phyloP scores from a whole-genome alignment of 2,797 vertebrate species.

The Rachycentron canadum region DNA sequence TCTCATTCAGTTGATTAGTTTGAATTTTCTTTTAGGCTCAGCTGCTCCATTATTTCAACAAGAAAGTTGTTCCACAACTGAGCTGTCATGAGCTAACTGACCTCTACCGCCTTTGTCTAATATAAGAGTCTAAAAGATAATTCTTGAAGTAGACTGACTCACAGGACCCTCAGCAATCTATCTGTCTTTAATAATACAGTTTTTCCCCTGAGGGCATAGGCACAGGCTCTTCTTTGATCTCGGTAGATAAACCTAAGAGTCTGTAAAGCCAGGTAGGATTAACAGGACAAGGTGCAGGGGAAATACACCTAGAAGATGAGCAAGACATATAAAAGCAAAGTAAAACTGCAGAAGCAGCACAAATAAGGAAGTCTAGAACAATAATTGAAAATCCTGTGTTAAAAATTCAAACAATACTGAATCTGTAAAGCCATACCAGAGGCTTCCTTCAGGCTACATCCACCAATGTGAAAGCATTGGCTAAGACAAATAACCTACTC shows the following conservation, averaged over 20 bases:
- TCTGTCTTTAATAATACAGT: constrained; percentile 58
- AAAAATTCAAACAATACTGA: constrained; percentile 25
- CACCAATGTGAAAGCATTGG: background rate
- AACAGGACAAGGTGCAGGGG: constrained; percentile 22
- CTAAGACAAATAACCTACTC: constrained; percentile 3
- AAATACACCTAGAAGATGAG: constrained; percentile 14
- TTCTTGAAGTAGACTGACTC: constrained; percentile 47
- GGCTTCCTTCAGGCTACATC: constrained; percentile 5
- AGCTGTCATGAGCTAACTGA: constrained; percentile 39
- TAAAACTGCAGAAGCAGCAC: constrained; percentile 9
- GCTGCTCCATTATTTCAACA: constrained; percentile 21
- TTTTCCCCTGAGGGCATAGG: constrained; percentile 29
- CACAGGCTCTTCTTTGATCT: constrained; percentile 43
- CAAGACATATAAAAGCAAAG: constrained; percentile 5
- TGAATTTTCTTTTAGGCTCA: constrained; percentile 25
- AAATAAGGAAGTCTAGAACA: constrained; percentile 2
- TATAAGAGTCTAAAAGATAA: constrained; percentile 48
- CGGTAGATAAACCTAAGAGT: constrained; percentile 42
- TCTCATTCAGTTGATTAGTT: constrained; percentile 38
- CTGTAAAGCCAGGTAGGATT: constrained; percentile 39
- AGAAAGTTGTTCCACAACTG: constrained; percentile 18
- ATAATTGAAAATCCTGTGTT: constrained; percentile 22
- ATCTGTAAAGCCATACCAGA: constrained; percentile 1
- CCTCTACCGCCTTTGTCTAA: constrained; percentile 46
- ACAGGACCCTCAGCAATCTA: constrained; percentile 44